Evolutionary conservation across 2,797 vertebrate genomes (phyloP).

Genomic region (Fundulus diaphanus): DNA sequence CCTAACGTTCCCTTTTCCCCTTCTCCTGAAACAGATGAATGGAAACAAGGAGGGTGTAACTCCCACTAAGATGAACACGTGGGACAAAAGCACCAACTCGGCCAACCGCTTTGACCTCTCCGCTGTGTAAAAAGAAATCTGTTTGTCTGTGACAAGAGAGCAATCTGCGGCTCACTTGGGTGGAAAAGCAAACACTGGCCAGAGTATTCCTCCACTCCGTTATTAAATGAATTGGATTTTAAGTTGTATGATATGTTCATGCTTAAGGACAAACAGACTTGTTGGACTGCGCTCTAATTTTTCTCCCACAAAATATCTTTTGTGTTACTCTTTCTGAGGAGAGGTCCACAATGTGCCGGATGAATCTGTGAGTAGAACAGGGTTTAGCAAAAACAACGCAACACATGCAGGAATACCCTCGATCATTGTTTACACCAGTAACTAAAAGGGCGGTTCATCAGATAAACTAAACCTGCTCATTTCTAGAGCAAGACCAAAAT

Average conservation of each 20-base stretch:
- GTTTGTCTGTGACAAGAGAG: slow-evolving; percentile 20
- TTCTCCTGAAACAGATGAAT: slow-evolving; percentile 83
- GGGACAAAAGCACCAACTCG: slow-evolving; percentile 94
- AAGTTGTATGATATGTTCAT: slow-evolving; percentile 31
- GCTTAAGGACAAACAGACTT: slow-evolving; percentile 67
- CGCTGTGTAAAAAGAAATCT: slow-evolving; percentile 81
- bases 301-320: slow-evolving; percentile 29
- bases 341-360: not conserved
- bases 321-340: not conserved
- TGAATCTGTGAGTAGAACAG: not conserved
- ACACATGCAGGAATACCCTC: not conserved
- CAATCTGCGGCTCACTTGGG: slow-evolving; percentile 25
- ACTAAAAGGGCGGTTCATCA: not conserved
- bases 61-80: slow-evolving; percentile 91
- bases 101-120: slow-evolving; percentile 92
- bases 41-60: slow-evolving; percentile 88
- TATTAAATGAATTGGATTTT: slow-evolving; percentile 39
- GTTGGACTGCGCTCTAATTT: slow-evolving; percentile 58
- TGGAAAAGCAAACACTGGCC: slow-evolving; percentile 61
- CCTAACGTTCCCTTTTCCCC: slow-evolving; percentile 22
- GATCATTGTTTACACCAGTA: not conserved
- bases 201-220: slow-evolving; percentile 39
- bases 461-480: not conserved
- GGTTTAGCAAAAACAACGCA: not conserved
- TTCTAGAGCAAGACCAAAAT: not conserved